Base-by-base conservation (phyloP, 1,140 invertebrate species). In the Pachypeltis micranthus region DNA sequence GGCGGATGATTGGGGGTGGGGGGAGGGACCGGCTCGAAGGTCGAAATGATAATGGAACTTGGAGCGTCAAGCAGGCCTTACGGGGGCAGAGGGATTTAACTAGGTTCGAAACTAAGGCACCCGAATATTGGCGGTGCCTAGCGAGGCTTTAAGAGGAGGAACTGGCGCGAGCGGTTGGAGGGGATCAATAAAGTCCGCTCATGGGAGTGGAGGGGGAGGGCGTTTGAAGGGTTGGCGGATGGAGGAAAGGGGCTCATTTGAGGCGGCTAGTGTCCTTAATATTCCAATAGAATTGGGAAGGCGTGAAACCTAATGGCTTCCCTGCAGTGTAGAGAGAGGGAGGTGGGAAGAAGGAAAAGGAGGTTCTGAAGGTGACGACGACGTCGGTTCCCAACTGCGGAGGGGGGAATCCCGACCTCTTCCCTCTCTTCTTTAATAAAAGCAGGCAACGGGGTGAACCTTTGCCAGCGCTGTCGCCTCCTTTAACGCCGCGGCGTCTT, bases 31-130 rank as follows among this genome's bases (percentile, higher is more conserved):
- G n/a, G n/a, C n/a, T n/a, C n/a, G n/a, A n/a, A n/a, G n/a, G n/a
- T n/a, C n/a, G n/a, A 51, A 51, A 51, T 51, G 47, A 51, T 51
- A 51, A 51, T 51, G 47, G 47, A 51, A 51, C 47, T 51, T 51
- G 12, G 47, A 51, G 23, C 47, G 23, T 51, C 47, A 51, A 51
- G 47, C n/a, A n/a, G n/a, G n/a, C n/a, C n/a, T n/a, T n/a, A n/a
- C n/a, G n/a, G n/a, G n/a, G n/a, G n/a, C n/a, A n/a, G n/a, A n/a
- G n/a, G n/a, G n/a, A n/a, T n/a, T n/a, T 51, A 51, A 51, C 47
- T 51, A 16, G 12, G 47, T 51, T 51, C 47, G 7, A 39, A 39
- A 7, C 16, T n/a, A n/a, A n/a, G n/a, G n/a, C n/a, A n/a, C n/a
- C n/a, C n/a, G n/a, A n/a, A n/a, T n/a, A n/a, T n/a, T n/a, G n/a